Base-by-base conservation (phyloP, 2,113 vertebrate genomes). In the Steatornis caripensis region DNA sequence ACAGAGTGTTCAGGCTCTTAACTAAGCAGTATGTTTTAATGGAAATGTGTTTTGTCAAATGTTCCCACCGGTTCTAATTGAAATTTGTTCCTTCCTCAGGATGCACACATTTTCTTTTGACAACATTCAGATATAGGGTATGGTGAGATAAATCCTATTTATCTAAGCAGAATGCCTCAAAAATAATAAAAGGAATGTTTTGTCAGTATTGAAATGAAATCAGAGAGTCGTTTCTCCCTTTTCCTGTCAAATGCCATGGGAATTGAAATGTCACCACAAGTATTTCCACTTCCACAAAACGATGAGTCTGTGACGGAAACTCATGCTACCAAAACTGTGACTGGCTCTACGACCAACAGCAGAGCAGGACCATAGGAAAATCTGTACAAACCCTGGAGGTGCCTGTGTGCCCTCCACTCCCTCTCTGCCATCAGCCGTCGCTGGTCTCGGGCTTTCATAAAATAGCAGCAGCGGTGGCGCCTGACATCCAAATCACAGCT, bases 51-150 rank as follows among this genome's bases (percentile, higher is more conserved):
- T 84, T 75, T 84, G 49, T 87, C 39, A 87, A 39, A 75, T 78
- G 60, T 83, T 95, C 66, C 76, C 54, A 80, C 27, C 24, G 34
- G 49, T 65, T 75, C 51, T 80, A 87, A 90, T 29, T 84, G 74
- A 60, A 79, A 87, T 24, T 64, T 75, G 37, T 69, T 87, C 65
- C 72, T 75, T 70, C 78, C 49, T 87, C 57, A 75, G 84, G 49
- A 90, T 43, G 57, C 71, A 84, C 58, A 70, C 10, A 15, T 65
- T 93, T 93, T 36, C 86, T 83, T 90, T 60, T 60, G 49, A 75
- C 39, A 84, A 23, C 7, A 2, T 79, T 64, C 19, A 70, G 39
- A n/a, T 27, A 48, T 4, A 51, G 30, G 29, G 10, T 62, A 18
- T 70, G 49, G 32, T 64, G 72, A 65, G 37, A 75, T 19, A 89